phyloP scores from a whole-genome alignment of 2,797 vertebrate species.

The Macropodus opercularis region DNA sequence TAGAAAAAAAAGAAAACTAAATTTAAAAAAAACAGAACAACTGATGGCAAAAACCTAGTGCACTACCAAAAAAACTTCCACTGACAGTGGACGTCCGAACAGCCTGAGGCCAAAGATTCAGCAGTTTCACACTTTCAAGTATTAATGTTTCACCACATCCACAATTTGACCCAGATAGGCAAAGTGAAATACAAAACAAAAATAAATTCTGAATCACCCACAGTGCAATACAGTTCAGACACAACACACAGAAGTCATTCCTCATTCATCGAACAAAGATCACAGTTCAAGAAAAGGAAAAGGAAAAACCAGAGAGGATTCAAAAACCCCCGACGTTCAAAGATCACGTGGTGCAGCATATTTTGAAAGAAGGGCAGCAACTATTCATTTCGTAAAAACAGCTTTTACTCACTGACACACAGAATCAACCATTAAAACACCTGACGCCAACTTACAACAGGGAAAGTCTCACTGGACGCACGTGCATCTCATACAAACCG shows the following conservation, averaged over 20 bases:
- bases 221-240: slow-evolving; percentile 44
- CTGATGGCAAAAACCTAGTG: slow-evolving; percentile 60
- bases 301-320: slow-evolving; percentile 6
- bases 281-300: slow-evolving; percentile 30
- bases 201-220: slow-evolving; percentile 30
- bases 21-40: slow-evolving; percentile 43
- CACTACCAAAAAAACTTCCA: slow-evolving; percentile 51
- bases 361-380: slow-evolving; percentile 20
- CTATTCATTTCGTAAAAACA: slow-evolving; percentile 21
- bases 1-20: slow-evolving; percentile 36
- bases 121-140: slow-evolving; percentile 84
- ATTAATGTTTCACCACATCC: slow-evolving; percentile 71
- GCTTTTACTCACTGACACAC: slow-evolving; percentile 34
- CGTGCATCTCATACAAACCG: no score
- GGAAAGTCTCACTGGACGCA: slow-evolving; percentile 14
- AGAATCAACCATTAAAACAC: slow-evolving; percentile 28
- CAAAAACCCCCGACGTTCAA: slow-evolving; percentile 21
- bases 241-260: slow-evolving; percentile 39
- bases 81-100: slow-evolving; percentile 54
- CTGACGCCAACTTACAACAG: not conserved
- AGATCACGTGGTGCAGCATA: slow-evolving; percentile 33
- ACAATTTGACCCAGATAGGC: slow-evolving; percentile 62
- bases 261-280: slow-evolving; percentile 37
- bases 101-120: slow-evolving; percentile 68
- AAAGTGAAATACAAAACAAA: slow-evolving; percentile 59